Evolutionary conservation across 2,888 invertebrate species (phyloP).

Genomic region (Plagodis dolabraria): DNA sequence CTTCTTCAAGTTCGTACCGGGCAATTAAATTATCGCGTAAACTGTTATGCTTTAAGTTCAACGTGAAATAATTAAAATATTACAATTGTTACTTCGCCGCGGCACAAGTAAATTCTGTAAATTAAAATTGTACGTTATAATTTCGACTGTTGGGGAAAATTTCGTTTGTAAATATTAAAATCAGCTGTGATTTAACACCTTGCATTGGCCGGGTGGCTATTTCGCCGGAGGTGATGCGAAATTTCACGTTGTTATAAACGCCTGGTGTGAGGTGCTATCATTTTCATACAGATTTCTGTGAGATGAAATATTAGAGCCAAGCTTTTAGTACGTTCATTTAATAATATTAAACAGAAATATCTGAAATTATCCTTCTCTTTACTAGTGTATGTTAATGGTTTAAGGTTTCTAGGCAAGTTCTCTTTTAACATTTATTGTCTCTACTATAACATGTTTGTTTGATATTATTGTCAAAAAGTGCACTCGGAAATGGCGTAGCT

Average conservation of each 20-base stretch:
- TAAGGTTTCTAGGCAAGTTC: too few relatives aligned
- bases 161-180: constrained; percentile 64
- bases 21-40: constrained; percentile 40
- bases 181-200: constrained; percentile 67
- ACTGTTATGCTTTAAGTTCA: constrained; percentile 39
- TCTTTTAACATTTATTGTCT: too few relatives aligned
- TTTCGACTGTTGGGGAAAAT: constrained; percentile 52
- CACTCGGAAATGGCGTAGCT: too few relatives aligned
- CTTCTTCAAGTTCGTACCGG: constrained; percentile 31
- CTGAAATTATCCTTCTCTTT: too few relatives aligned
- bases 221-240: constrained; percentile 56
- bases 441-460: too few relatives aligned
- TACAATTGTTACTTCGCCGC: constrained; percentile 43
- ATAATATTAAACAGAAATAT: too few relatives aligned
- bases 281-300: constrained; percentile 16
- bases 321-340: not conserved
- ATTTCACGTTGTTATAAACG: constrained; percentile 43
- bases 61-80: constrained; percentile 49
- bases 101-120: constrained; percentile 47
- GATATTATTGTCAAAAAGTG: too few relatives aligned
- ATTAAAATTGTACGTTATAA: constrained; percentile 59
- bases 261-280: constrained; percentile 22
- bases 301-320: not conserved
- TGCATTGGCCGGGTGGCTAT: constrained; percentile 59
- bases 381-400: too few relatives aligned